Evolutionary conservation across 2,888 invertebrate species (phyloP).

Genomic region (Xylocampa areola): DNA sequence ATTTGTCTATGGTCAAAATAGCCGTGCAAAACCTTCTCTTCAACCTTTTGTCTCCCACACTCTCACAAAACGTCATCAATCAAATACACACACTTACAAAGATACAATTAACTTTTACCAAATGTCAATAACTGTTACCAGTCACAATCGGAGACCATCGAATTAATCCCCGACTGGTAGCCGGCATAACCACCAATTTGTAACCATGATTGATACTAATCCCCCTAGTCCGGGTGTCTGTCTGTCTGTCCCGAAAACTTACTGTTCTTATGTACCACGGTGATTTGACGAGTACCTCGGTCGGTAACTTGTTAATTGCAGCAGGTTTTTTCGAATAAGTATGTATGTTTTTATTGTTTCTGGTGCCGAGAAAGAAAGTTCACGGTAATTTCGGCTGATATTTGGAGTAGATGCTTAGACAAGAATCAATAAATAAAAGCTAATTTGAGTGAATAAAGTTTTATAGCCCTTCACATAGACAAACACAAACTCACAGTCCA

Average conservation of each 20-base stretch:
- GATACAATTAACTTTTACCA: slow-evolving; percentile 56
- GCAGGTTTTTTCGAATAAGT: slow-evolving; percentile 22
- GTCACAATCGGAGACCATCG: slow-evolving; percentile 49
- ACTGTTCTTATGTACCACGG: slow-evolving; percentile 62
- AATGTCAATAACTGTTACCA: slow-evolving; percentile 63
- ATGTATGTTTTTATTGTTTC: slow-evolving; percentile 17
- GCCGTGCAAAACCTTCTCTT: slow-evolving; percentile 16
- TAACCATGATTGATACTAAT: slow-evolving; percentile 86
- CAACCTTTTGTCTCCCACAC: slow-evolving; percentile 49
- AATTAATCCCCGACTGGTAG: slow-evolving; percentile 72
- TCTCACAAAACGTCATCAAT: slow-evolving; percentile 52
- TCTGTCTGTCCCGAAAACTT: slow-evolving; percentile 72
- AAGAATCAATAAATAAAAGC: too few species aligned
- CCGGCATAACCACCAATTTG: slow-evolving; percentile 83
- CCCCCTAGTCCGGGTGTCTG: slow-evolving; percentile 79
- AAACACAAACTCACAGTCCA: too few species aligned
- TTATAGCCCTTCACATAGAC: too few species aligned
- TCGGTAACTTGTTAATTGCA: slow-evolving; percentile 46
- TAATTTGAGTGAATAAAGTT: too few species aligned
- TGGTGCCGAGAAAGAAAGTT: slow-evolving; percentile 11
- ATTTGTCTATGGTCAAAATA: too few species aligned
- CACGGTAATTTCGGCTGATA: too few species aligned
- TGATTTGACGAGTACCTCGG: slow-evolving; percentile 44
- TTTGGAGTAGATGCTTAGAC: too few species aligned
- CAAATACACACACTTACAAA: slow-evolving; percentile 25